Conservation (phyloP, 2,888 invertebrate genomes). For the Cantharis flavilabris region DNA sequence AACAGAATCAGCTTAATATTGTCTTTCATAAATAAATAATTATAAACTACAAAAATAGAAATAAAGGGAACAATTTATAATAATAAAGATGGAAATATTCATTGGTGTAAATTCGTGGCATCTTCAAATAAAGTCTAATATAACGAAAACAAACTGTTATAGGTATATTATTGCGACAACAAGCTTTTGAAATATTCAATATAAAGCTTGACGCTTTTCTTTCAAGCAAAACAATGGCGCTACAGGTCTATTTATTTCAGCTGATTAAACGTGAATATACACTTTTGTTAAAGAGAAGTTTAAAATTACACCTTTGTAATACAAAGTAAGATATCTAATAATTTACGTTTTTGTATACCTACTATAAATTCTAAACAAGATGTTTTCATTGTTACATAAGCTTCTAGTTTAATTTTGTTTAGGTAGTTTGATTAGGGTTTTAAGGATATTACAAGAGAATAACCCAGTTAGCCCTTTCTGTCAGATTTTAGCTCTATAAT, state of each 20-base stretch:
- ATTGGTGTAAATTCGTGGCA: conserved; percentile 17
- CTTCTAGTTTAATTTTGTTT: conserved; percentile 5
- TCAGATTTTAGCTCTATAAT: neutral
- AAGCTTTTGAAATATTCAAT: conserved; percentile 32
- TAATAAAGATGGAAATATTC: neutral
- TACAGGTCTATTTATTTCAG: conserved; percentile 27
- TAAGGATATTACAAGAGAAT: neutral
- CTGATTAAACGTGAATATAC: conserved; percentile 29
- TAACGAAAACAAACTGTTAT: conserved; percentile 31
- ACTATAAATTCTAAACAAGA: conserved; percentile 12
- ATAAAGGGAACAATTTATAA: neutral
- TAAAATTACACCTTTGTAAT: conserved; percentile 23
- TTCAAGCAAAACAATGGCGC: conserved; percentile 24
- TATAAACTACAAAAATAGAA: neutral
- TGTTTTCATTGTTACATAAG: conserved; percentile 5
- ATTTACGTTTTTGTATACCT: conserved; percentile 12
- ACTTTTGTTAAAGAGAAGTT: conserved; percentile 26
- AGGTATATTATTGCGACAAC: conserved; percentile 30
- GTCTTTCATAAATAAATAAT: neutral
- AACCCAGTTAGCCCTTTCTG: conserved; percentile 2
- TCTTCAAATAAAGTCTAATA: conserved; percentile 17
- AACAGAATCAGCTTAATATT: fast-evolving
- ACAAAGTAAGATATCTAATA: conserved; percentile 17
- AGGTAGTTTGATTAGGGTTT: conserved; percentile 4
- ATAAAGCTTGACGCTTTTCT: conserved; percentile 23